These are phyloP conservation scores for Noctilio leporinus DNA, from an alignment of 2,113 vertebrate species.

Conservation along the genomic window DNA sequence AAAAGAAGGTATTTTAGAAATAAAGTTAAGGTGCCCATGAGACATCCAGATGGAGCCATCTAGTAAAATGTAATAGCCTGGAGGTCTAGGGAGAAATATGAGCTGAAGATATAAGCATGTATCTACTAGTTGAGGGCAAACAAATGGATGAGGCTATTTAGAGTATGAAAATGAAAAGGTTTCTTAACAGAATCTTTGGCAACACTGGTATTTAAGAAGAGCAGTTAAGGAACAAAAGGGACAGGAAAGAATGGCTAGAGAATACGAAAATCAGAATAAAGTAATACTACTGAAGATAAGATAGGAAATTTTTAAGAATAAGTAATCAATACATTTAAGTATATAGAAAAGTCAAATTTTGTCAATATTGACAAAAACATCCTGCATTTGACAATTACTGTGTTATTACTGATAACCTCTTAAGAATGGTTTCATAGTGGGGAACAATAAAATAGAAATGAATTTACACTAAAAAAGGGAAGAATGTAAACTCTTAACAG, in stretches of 20 bases:
- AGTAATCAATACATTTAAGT: neutral
- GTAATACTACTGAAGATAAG: neutral
- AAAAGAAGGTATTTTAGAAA: neutral
- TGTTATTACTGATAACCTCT: neutral
- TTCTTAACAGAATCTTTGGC: neutral
- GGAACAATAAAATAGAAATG: neutral
- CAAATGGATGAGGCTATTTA: neutral
- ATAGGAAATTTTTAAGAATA: neutral
- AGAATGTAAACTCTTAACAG: neutral
- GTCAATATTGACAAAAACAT: neutral
- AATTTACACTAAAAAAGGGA: neutral
- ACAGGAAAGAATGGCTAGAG: neutral
- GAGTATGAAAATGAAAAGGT: neutral
- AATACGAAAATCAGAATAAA: neutral
- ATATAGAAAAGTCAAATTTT: neutral
- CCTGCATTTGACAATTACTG: neutral
- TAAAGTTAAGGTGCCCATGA: neutral
- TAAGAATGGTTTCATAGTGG: neutral
- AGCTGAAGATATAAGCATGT: neutral
- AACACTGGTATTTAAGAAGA: no score
- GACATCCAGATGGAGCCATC: neutral
- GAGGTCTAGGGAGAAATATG: neutral
- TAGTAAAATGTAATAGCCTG: neutral
- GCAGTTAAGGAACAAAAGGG: no score
- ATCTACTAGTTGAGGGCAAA: neutral